A percentile compares a stretch with the other conserved stretches of the same genome.
These are phyloP conservation scores for Callochromis pleurospilus DNA, from an alignment of 2,113 vertebrate species.

Conservation along the genomic window DNA sequence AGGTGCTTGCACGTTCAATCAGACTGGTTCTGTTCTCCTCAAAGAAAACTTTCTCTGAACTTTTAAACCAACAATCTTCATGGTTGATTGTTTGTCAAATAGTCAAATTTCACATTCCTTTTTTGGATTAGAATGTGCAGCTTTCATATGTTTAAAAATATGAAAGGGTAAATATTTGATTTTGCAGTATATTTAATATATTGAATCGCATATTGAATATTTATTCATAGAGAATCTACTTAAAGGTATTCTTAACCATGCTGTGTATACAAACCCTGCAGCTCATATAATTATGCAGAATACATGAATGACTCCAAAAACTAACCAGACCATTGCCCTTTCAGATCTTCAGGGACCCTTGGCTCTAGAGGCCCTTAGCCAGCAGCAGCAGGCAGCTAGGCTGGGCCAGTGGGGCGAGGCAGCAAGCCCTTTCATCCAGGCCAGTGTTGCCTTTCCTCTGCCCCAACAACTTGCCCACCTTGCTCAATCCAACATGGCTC, in stretches of 20 bases:
- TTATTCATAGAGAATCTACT: not conserved
- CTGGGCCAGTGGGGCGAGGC: constrained; percentile 92
- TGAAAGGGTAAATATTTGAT: not conserved
- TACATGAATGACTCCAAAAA: not conserved
- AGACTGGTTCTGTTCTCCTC: not conserved
- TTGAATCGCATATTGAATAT: not conserved
- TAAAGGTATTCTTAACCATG: not conserved
- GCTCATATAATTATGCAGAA: not conserved
- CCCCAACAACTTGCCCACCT: constrained; percentile 86
- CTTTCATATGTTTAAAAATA: not conserved
- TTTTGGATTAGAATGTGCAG: not conserved
- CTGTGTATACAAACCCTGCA: not conserved
- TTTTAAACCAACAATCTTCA: not conserved
- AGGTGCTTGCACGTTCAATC: not conserved
- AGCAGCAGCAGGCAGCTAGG: constrained; percentile 78
- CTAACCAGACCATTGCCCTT: not conserved
- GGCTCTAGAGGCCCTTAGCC: constrained; percentile 85
- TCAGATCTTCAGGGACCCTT: constrained; percentile 80
- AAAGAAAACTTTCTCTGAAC: not conserved
- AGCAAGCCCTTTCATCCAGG: constrained; percentile 83
- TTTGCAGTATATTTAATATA: not conserved
- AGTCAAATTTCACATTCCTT: not conserved
- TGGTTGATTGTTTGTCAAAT: not conserved
- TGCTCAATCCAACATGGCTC: constrained; percentile 80
- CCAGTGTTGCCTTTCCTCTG: constrained; percentile 81